phyloP scores from a whole-genome alignment of 2,888 invertebrate species.

The Chloroclystis v-ata region DNA sequence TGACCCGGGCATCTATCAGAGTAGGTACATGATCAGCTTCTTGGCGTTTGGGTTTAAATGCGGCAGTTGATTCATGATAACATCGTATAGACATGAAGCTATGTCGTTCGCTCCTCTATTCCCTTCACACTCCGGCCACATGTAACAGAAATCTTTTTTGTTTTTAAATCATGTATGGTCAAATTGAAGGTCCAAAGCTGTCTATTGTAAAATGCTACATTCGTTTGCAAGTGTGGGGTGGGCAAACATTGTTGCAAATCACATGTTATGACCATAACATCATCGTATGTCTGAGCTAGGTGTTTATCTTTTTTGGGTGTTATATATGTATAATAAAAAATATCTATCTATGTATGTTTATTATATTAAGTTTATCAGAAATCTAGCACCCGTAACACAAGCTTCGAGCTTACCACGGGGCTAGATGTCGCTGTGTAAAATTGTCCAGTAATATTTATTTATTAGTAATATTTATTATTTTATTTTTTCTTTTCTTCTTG shows the following conservation, averaged over 20 bases:
- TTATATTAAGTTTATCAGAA: too few species aligned
- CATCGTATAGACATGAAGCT: conserved; percentile 29
- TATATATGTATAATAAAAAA: too few species aligned
- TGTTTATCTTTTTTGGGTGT: conserved; percentile 20
- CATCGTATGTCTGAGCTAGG: conserved; percentile 11
- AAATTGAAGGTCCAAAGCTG: conserved; percentile 29
- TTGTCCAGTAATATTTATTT: too few species aligned
- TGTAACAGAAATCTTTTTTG: conserved; percentile 21
- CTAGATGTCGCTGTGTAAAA: too few species aligned
- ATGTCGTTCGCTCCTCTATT: conserved; percentile 33
- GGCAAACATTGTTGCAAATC: conserved; percentile 30
- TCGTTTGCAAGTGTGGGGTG: conserved; percentile 15
- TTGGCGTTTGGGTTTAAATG: conserved; percentile 9
- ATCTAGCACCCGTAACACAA: too few species aligned
- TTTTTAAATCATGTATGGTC: conserved; percentile 24
- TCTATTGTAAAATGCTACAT: conserved; percentile 28
- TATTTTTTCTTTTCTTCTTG: conserved; percentile 15
- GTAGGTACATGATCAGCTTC: conserved; percentile 15
- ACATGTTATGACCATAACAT: conserved; percentile 16
- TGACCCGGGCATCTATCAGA: conserved; percentile 22
- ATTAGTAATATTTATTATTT: too few species aligned
- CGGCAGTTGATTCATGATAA: conserved; percentile 18
- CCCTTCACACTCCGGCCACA: conserved; percentile 29
- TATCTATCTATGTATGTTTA: too few species aligned
- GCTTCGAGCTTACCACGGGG: too few species aligned